Percentiles rank a stretch among this genome's conserved stretches.
Conservation (phyloP, 2,888 invertebrate species). For the Erannis defoliaria region DNA sequence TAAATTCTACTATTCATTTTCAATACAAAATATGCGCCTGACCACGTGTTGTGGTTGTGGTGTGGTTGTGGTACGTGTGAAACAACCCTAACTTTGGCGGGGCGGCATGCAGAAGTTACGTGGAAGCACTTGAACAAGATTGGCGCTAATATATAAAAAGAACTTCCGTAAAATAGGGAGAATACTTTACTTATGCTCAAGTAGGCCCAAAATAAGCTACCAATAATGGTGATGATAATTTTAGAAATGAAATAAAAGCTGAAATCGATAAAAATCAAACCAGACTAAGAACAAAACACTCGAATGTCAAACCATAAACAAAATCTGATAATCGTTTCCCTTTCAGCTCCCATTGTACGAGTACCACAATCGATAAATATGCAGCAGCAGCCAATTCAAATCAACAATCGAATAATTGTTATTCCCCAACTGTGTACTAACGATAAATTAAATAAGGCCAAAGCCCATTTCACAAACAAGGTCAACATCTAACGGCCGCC, state of each 20-base stretch:
- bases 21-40: no score
- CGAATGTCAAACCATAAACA: slow-evolving; percentile 7
- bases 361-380: slow-evolving; percentile 10
- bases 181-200: no score
- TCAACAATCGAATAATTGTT: slow-evolving; percentile 36
- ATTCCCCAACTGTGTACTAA: slow-evolving; percentile 33
- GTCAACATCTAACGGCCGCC: not conserved
- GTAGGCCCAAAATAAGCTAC: no score
- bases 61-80: no score
- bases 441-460: slow-evolving; percentile 34
- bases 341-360: not conserved
- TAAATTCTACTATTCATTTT: no score
- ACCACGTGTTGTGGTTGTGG: no score
- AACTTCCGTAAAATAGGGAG: no score
- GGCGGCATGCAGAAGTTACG: no score
- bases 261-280: not conserved
- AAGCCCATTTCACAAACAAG: slow-evolving; percentile 21
- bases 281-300: not conserved
- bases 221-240: no score
- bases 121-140: no score
- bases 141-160: no score
- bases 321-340: slow-evolving; percentile 6
- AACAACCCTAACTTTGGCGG: no score
- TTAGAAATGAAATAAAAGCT: not conserved
- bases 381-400: slow-evolving; percentile 23